Conservation (phyloP, 2,888 invertebrate genomes). For the Bembecia ichneumoniformis region DNA sequence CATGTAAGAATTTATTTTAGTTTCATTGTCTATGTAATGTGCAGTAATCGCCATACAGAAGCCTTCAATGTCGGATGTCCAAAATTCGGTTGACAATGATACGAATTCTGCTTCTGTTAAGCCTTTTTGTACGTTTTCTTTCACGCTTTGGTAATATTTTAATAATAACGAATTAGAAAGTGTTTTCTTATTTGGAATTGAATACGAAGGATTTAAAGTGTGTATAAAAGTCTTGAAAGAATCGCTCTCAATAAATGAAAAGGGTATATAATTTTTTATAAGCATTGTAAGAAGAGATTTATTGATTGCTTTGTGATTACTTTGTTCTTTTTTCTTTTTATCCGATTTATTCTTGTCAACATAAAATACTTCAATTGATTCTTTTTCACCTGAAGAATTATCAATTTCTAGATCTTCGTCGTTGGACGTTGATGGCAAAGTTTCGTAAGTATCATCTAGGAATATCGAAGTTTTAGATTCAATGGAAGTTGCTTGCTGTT, state of each 20-base stretch:
- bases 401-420: neutral
- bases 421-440: neutral
- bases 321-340: neutral
- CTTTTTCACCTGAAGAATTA: neutral
- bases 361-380: conserved; percentile 1
- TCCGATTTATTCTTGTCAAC: neutral
- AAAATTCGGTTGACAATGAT: neutral
- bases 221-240: neutral
- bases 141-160: conserved; percentile 1
- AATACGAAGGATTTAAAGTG: neutral
- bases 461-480: neutral
- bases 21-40: conserved; percentile 2
- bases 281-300: neutral
- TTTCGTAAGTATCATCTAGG: neutral
- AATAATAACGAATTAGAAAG: neutral
- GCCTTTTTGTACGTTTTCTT: conserved; percentile 1
- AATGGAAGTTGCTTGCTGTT: neutral
- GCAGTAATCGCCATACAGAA: neutral
- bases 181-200: neutral
- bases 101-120: neutral
- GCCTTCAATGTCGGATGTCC: neutral
- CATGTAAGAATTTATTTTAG: neutral
- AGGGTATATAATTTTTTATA: conserved; percentile 1
- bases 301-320: neutral
- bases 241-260: neutral